Conservation (phyloP, 2,113 vertebrate species). For the Aleadryas rufinucha region DNA sequence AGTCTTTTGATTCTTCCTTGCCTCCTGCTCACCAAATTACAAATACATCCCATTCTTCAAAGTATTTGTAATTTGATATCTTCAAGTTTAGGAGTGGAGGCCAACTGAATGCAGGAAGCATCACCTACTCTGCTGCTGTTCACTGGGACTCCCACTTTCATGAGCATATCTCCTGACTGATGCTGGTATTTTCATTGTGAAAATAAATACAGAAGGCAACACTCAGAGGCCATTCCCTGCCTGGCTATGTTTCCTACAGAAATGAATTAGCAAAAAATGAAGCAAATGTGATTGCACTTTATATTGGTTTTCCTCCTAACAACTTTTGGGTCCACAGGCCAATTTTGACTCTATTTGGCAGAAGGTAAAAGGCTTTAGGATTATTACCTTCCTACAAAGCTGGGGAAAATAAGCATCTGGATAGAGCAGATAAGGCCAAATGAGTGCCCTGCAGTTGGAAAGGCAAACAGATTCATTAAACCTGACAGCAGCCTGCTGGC, state of each 20-base stretch:
- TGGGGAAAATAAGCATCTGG: conserved; percentile 26
- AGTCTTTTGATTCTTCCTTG: not conserved
- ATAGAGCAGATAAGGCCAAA: conserved; percentile 40
- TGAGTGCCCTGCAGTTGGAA: not conserved
- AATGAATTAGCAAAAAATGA: not conserved
- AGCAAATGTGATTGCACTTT: not conserved
- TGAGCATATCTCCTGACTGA: fast-evolving
- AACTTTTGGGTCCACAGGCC: conserved; percentile 12
- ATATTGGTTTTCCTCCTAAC: conserved; percentile 20
- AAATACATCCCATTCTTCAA: not conserved
- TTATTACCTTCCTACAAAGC: conserved; percentile 36
- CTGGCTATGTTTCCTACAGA: not conserved
- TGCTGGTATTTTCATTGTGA: not conserved
- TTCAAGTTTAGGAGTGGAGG: not conserved
- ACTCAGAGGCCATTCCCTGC: not conserved
- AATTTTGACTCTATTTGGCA: conserved; percentile 36
- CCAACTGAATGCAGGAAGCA: not conserved
- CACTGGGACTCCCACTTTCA: not conserved
- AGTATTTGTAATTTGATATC: not conserved
- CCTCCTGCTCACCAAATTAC: not conserved
- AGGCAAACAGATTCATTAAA: not conserved
- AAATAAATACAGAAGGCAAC: not conserved
- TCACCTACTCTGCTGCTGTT: not conserved
- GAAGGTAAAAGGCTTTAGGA: conserved; percentile 37
- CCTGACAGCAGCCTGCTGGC: not conserved